These are phyloP conservation scores for Aleadryas rufinucha DNA, from an alignment of 2,113 vertebrate genomes.

Conservation along the genomic window DNA sequence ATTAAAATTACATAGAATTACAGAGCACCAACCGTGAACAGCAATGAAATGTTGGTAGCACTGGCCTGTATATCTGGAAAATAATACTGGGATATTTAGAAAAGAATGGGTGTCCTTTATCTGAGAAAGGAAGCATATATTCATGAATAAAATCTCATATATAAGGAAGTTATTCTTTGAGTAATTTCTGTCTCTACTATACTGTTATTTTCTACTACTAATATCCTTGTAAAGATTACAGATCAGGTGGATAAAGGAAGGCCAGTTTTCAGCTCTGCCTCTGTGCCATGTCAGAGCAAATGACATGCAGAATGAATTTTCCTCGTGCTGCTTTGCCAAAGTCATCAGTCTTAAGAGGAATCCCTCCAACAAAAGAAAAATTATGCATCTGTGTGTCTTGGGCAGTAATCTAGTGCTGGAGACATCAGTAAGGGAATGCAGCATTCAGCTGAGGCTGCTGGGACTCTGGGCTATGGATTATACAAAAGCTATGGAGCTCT, in stretches of 20 bases:
- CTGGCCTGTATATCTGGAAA: conserved; percentile 68
- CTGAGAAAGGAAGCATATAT: background rate
- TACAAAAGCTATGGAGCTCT: background rate
- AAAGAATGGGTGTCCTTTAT: background rate
- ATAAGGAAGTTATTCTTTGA: background rate
- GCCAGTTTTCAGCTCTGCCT: background rate
- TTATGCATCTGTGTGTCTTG: background rate
- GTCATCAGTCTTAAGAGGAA: background rate
- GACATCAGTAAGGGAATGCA: background rate
- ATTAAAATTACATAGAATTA: conserved; percentile 87
- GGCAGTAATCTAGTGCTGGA: background rate
- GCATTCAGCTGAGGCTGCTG: background rate
- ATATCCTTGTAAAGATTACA: background rate
- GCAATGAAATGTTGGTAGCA: conserved; percentile 72
- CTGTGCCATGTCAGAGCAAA: background rate
- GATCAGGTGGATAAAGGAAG: background rate
- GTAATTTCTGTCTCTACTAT: background rate
- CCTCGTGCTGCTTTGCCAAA: background rate
- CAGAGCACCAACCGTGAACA: conserved; percentile 74
- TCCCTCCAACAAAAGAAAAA: background rate
- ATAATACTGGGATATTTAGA: conserved; percentile 26
- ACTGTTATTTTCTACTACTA: background rate
- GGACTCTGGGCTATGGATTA: background rate
- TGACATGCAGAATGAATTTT: background rate
- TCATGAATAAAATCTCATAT: background rate